Conservation (phyloP, 2,888 invertebrate species). For the Xiphydria camelus region DNA sequence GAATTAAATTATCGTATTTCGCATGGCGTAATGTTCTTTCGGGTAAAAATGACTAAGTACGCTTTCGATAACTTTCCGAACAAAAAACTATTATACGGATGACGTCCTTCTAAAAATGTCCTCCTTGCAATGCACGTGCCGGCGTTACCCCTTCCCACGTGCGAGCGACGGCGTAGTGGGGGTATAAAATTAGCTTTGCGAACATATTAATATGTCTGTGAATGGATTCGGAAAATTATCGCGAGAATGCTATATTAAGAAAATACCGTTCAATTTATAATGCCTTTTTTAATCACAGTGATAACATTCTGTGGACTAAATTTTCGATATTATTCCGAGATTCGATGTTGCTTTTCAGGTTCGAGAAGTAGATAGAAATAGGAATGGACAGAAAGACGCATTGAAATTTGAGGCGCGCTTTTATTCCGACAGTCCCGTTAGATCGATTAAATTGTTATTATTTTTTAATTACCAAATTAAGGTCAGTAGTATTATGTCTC, state of each 20-base stretch:
- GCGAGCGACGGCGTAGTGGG: no score
- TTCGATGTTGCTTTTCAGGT: conserved; percentile 30
- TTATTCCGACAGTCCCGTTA: conserved; percentile 42
- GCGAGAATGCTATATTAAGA: not conserved
- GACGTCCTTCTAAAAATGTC: no score
- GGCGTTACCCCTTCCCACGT: no score
- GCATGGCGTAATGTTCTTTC: not conserved
- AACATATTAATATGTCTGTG: no score
- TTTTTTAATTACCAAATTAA: conserved; percentile 50
- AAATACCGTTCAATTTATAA: not conserved
- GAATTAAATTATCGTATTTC: not conserved
- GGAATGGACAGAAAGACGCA: conserved; percentile 45
- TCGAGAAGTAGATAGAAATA: conserved; percentile 45
- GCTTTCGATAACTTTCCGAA: no score
- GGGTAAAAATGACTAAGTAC: no score
- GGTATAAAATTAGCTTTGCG: no score
- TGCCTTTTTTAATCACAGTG: not conserved
- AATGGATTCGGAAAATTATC: not conserved
- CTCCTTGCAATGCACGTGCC: no score
- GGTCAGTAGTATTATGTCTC: conserved; percentile 28
- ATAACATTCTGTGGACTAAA: conserved; percentile 3
- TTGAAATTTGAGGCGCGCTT: conserved; percentile 48
- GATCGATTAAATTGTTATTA: conserved; percentile 40
- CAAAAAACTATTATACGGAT: no score
- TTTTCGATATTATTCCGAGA: not conserved